Base-by-base conservation (phyloP, 1,140 invertebrate species). In the Wiebesia pumilae region DNA sequence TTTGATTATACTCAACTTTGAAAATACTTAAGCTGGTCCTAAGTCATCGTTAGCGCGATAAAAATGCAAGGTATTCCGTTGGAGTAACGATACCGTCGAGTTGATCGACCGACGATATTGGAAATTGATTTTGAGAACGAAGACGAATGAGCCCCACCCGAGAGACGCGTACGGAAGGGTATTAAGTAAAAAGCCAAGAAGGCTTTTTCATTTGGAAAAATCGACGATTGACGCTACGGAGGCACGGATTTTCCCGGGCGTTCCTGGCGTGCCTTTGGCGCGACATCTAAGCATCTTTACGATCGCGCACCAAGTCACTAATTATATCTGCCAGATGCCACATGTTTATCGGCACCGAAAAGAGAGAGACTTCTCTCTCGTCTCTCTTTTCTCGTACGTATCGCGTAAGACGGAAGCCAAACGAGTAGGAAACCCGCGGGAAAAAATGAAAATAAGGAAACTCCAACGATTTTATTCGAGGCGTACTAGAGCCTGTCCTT, bases 301-400 rank as follows among this genome's bases (percentile, higher is more conserved):
- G 71, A 77, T 83, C 33, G 51, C 82, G 10, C 51, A 62, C 24
- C 0, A 19, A 62, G 33, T 77, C 75, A 54, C 83, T 84, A 84
- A 84, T 84, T 85, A 81, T 85, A 85, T 85, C 78, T 81, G 47
- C 84, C 84, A 85, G 84, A 85, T 85, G 84, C 84, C 78, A 85
- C 84, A 65, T 85, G 84, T 85, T 85, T 85, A 85, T 85, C 77
- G 65, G 67, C 30, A 24, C 30, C 38, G 10, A 38, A 47, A n/a
- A 47, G 30, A 69, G 27, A 58, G 27, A n/a, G 33, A n/a, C n/a
- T n/a, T n/a, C n/a, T n/a, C n/a, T n/a, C n/a, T n/a, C n/a, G n/a
- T n/a, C n/a, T n/a, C n/a, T n/a, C n/a, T n/a, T n/a, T n/a, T n/a
- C n/a, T n/a, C 10, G 47, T 62, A 65, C 51, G 58, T 62, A 65